Evolutionary conservation across 2,888 invertebrate genomes (phyloP).

Genomic region (Cosmia pyralina): DNA sequence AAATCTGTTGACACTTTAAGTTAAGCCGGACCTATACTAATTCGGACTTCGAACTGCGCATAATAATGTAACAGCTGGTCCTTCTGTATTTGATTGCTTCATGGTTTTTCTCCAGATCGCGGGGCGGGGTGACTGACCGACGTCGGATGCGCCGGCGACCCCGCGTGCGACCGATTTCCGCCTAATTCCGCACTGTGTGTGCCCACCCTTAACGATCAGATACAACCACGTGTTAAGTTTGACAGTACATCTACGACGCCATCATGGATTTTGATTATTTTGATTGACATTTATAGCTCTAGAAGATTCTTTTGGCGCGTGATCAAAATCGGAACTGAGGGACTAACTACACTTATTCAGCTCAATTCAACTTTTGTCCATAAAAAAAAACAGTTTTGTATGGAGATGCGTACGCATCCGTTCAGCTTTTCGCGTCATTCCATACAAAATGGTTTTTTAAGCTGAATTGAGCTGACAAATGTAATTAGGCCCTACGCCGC

Average conservation of each 20-base stretch:
- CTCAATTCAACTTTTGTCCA: too few relatives aligned
- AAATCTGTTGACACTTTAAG: not conserved
- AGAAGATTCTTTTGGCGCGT: too few relatives aligned
- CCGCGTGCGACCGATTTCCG: conserved; percentile 80
- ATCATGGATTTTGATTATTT: conserved; percentile 32
- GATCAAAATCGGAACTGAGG: too few relatives aligned
- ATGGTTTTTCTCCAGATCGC: conserved; percentile 47
- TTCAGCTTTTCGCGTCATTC: too few relatives aligned
- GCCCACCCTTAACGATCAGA: conserved; percentile 60
- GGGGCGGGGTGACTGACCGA: conserved; percentile 81
- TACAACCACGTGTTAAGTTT: conserved; percentile 45
- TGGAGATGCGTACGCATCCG: too few relatives aligned
- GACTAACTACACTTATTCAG: too few relatives aligned
- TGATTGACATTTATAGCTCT: not conserved
- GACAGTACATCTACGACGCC: conserved; percentile 44
- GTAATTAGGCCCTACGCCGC: too few relatives aligned
- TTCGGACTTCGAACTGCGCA: conserved; percentile 1
- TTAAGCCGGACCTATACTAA: too few relatives aligned
- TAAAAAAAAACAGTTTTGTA: too few relatives aligned
- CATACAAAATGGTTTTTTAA: too few relatives aligned
- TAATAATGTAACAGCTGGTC: conserved; percentile 17
- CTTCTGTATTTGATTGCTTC: conserved; percentile 46
- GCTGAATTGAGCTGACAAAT: too few relatives aligned
- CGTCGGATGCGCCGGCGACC: conserved; percentile 71
- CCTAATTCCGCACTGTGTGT: conserved; percentile 71